These are phyloP conservation scores for Plodia interpunctella DNA, from an alignment of 1,140 invertebrate species.

Conservation along the genomic window DNA sequence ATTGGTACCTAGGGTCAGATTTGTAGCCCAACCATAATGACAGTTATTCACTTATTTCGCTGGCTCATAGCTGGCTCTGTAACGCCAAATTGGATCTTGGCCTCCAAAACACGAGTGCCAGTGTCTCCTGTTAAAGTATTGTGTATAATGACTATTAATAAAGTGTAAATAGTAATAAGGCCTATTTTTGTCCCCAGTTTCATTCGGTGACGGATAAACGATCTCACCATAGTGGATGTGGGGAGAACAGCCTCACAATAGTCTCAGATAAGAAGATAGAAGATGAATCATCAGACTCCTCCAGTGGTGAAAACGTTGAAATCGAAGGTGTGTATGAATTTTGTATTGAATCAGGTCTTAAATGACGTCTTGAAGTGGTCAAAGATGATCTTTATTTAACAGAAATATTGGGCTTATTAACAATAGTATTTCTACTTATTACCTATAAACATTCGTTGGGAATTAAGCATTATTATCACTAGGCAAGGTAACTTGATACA, in stretches of 20 bases:
- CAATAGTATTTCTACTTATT: no score
- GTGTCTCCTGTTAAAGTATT: no score
- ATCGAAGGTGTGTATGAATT: slow-evolving; percentile 53
- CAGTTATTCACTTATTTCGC: no score
- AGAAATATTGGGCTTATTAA: not conserved
- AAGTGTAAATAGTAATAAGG: not conserved
- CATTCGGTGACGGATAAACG: slow-evolving; percentile 66
- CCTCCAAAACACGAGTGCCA: no score
- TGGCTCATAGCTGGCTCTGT: no score
- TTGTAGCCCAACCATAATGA: no score
- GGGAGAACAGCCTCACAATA: slow-evolving; percentile 64
- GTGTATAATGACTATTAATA: not conserved
- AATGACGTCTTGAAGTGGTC: no score
- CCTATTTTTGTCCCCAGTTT: slow-evolving; percentile 50
- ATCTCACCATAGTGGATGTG: slow-evolving; percentile 56
- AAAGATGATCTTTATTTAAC: not conserved
- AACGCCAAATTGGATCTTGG: no score
- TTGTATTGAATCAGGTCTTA: not conserved
- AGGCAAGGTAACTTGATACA: no score
- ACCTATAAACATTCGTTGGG: no score
- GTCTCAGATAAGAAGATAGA: slow-evolving; percentile 67
- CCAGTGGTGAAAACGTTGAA: slow-evolving; percentile 63
- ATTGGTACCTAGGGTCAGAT: no score
- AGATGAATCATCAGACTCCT: slow-evolving; percentile 63
- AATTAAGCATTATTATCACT: no score